phyloP scores from a whole-genome alignment of 2,888 invertebrate genomes.

The Lochmaea capreae region DNA sequence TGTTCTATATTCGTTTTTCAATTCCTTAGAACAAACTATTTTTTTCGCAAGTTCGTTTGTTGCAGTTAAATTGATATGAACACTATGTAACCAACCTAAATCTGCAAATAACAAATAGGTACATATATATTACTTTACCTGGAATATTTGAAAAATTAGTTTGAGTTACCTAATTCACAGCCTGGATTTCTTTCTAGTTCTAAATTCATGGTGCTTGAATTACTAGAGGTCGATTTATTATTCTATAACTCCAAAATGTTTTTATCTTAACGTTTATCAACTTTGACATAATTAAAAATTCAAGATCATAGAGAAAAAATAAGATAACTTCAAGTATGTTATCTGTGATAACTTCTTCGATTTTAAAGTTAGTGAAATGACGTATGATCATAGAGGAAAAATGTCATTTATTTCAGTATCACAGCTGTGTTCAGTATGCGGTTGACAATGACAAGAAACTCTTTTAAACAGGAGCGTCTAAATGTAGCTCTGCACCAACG shows the following conservation, averaged over 20 bases:
- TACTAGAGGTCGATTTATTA: background rate
- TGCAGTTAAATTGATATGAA: slow-evolving; percentile 70
- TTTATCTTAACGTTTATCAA: background rate
- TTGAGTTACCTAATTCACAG: slow-evolving; percentile 58
- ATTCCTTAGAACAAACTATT: slow-evolving; percentile 63
- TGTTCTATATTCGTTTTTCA: slow-evolving; percentile 67
- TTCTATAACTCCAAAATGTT: background rate
- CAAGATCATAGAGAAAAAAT: no score
- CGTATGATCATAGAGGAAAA: no score
- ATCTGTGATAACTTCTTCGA: no score
- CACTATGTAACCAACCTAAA: slow-evolving; percentile 66
- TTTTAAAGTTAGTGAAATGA: no score
- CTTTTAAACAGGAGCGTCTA: no score
- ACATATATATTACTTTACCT: background rate
- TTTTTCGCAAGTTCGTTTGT: slow-evolving; percentile 69
- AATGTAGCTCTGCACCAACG: no score
- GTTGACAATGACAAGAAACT: no score
- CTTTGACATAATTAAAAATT: no score
- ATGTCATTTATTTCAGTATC: no score
- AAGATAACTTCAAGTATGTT: no score
- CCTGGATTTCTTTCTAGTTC: slow-evolving; percentile 57
- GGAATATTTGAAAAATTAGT: background rate
- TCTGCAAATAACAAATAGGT: slow-evolving; percentile 61
- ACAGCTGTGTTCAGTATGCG: no score
- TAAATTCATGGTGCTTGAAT: slow-evolving; percentile 9